A percentile compares a stretch with the other conserved stretches of the same genome.
phyloP scores from a whole-genome alignment of 2,888 invertebrate genomes.

The Dicyrtoma fusca region DNA sequence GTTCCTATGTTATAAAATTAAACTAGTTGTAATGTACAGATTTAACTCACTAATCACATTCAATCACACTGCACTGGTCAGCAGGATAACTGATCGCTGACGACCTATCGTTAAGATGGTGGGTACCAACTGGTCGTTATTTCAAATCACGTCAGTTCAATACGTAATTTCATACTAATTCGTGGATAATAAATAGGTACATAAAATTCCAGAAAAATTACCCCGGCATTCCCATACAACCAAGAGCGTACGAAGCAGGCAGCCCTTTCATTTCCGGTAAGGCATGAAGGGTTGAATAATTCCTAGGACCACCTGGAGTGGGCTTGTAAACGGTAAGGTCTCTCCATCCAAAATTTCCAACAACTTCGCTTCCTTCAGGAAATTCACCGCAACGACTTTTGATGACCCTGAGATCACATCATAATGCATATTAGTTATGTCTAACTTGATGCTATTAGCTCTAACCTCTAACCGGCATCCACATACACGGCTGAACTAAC shows the following conservation, averaged over 20 bases:
- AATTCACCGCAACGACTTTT: slow-evolving; percentile 69
- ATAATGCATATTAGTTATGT: not conserved
- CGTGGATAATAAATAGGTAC: not conserved
- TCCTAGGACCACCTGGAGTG: slow-evolving; percentile 3
- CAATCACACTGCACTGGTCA: no score
- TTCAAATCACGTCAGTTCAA: no score
- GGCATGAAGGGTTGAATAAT: slow-evolving; percentile 34
- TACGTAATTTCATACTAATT: slow-evolving; percentile 1
- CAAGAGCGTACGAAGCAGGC: slow-evolving; percentile 58
- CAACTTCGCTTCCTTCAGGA: slow-evolving; percentile 69
- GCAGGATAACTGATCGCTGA: no score
- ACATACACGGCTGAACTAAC: not conserved
- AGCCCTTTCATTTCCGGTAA: slow-evolving; percentile 67
- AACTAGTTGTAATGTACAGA: no score
- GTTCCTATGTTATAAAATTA: no score
- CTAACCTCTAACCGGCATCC: not conserved
- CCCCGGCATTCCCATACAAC: slow-evolving; percentile 49
- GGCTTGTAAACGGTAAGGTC: slow-evolving; percentile 64
- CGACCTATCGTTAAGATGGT: no score
- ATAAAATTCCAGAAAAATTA: slow-evolving; percentile 21
- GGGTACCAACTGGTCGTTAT: no score
- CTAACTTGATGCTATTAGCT: not conserved
- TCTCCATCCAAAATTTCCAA: slow-evolving; percentile 70
- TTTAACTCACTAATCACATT: no score
- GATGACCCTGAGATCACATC: slow-evolving; percentile 64